Conservation (phyloP, 2,888 invertebrate genomes). For the Brachypalpus laphriformis region DNA sequence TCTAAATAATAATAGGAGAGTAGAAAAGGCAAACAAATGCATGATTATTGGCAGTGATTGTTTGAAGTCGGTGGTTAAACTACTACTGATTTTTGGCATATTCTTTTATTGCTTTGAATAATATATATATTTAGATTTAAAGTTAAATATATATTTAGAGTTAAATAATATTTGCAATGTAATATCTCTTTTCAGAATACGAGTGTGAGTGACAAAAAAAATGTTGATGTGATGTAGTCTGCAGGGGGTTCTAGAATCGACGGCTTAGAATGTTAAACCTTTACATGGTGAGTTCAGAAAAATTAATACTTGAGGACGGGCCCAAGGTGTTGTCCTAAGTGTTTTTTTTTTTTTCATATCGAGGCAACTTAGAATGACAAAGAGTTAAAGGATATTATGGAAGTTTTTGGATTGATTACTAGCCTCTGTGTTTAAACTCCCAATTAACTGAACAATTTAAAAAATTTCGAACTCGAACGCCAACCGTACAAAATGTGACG, state of each 20-base stretch:
- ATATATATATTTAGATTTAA: background rate
- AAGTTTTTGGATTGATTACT: background rate
- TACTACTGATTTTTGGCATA: conserved; percentile 40
- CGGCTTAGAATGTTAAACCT: background rate
- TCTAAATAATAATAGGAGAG: conserved; percentile 26
- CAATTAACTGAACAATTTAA: background rate
- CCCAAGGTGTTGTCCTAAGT: background rate
- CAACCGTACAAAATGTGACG: background rate
- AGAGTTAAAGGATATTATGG: background rate
- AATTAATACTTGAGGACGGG: too few relatives aligned
- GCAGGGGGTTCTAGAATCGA: background rate
- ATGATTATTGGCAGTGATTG: conserved; percentile 66
- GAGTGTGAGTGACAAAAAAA: background rate
- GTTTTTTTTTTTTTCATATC: background rate
- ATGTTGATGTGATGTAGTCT: background rate
- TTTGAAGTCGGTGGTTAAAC: conserved; percentile 27
- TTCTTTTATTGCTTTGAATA: conserved; percentile 34
- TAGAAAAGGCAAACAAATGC: conserved; percentile 66
- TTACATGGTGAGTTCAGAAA: too few relatives aligned
- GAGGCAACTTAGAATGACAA: background rate
- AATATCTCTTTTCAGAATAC: background rate
- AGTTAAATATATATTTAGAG: background rate
- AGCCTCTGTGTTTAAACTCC: background rate
- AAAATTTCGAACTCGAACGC: background rate
- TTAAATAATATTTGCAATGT: background rate